Conservation (phyloP, 2,888 invertebrate species). For the Eustalomyia histrio region DNA sequence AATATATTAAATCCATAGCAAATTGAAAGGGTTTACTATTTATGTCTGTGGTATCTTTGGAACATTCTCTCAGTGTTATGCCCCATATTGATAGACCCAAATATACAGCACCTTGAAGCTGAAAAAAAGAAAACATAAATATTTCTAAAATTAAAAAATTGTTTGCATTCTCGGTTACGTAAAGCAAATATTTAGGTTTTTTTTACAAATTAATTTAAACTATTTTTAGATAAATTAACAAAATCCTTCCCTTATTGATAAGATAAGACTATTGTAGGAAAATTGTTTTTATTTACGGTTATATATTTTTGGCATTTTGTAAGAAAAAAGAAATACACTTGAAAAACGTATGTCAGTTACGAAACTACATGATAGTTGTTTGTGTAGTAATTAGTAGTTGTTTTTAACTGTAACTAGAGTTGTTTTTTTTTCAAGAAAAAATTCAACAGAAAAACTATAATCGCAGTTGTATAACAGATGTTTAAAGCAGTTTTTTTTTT, state of each 20-base stretch:
- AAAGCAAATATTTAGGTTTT: conserved; percentile 11
- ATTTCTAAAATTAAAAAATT: conserved; percentile 8
- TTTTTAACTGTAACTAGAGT: too few species aligned
- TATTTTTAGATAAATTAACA: conserved; percentile 24
- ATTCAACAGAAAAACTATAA: too few species aligned
- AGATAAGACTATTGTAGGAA: conserved; percentile 9
- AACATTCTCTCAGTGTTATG: conserved; percentile 71
- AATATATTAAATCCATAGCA: conserved; percentile 74
- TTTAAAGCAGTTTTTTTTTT: too few species aligned
- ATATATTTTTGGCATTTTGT: conserved; percentile 17
- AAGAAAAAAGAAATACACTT: not conserved
- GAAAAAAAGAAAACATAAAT: conserved; percentile 63
- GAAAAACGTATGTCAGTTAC: too few species aligned
- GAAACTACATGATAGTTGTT: too few species aligned
- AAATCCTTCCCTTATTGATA: conserved; percentile 11
- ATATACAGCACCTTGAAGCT: conserved; percentile 75
- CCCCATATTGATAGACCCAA: conserved; percentile 75
- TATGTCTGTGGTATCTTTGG: conserved; percentile 67
- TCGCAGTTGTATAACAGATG: too few species aligned
- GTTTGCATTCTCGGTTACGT: not conserved
- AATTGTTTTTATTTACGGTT: conserved; percentile 16
- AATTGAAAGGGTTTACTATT: conserved; percentile 71
- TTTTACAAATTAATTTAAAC: conserved; percentile 9
- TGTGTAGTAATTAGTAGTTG: too few species aligned
- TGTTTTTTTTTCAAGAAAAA: too few species aligned